Base-by-base conservation (phyloP, 2,888 invertebrate species). In the Lingula anatina region DNA sequence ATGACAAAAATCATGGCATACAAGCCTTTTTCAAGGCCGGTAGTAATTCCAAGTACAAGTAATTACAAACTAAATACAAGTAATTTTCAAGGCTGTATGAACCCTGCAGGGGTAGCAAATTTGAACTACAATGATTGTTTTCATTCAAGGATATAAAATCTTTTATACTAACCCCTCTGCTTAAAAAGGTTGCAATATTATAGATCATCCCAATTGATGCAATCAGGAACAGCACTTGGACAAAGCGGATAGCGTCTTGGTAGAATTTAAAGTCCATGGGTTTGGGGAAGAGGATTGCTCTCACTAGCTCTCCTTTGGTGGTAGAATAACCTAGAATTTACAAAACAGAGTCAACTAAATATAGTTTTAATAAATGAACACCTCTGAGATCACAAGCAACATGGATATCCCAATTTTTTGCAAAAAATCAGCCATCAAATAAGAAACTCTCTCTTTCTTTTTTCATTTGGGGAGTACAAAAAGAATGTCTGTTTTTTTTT, bases 211-310 rank as follows among this genome's bases (percentile, higher is more conserved):
- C 96, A 41, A 87, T 65, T 3, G 82, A 77, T 1, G 95, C 92
- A 48, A 95, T 85, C 31, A 82, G 70, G 0, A 87, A 88, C 39
- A 96, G 79, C 40, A 90, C 83, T 55, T 84, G 81, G 44, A 95
- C 88, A 73, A 94, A 94, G 45, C 67, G 65, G 53, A 75, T 63
- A 3, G 94, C 91, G 74, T 96, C 95, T 46, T 67, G 87, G 71
- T 96, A 94, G 75, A 96, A 95, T 75, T 92, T 89, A 80, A 94
- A 95, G 75, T 93, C 94, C 0, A 94, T 89, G 0, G 95, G 94
- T 24, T 92, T 90, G 0, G 96, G 96, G 77, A 92, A 94, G 64
- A 96, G 81, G 61, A 96, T 95, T 23, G 93, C 91, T 31, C 94
- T 83, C 0, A 96, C 90, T 18, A 96, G 79, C 62, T 88, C 89